Evolutionary conservation across 2,888 invertebrate genomes (phyloP), one percentile per base, ranked within the genome.

Genomic region (Cephus spinipes): DNA sequence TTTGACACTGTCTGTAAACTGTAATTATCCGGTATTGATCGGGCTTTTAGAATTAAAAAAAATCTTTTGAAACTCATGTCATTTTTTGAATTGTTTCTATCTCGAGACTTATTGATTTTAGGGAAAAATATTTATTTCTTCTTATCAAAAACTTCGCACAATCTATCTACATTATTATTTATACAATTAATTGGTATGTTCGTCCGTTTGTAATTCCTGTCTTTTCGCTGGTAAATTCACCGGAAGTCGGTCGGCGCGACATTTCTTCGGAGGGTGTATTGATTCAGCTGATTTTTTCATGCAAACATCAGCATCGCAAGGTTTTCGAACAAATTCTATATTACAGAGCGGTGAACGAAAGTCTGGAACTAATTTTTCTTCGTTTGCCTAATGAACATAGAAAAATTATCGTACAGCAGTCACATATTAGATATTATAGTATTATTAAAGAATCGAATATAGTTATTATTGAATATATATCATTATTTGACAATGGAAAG

Each of bases 281-380:
- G 9, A 6, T 55, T 55, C 40, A 0, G 6, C 9, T 23, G 40
- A 15, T 30, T 75, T 76, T 74, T 73, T 74, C 69, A 34, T 77
- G 76, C 82, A 82, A 68, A 76, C 69, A 55, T 73, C 74, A 69
- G 30, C 35, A 74, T 76, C 78, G 77, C 81, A 80, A 55, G 77
- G 75, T 73, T 81, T 82, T 73, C 75, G 81, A 55, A 73, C 71
- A 73, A 76, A 79, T 69, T 81, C 74, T 12, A 80, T 69, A 35
- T 76, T 77, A 23, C 76, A 80, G 12, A 79, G 78, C 68, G 81
- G 82, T 23, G 79, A 55, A 23, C 9, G 40, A 9, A 55, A 55
- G 23, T 55, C 40, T 23, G 40, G 40, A 23, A 23, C 23, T 23
- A 55, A 23, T 55, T 9, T 55, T 55, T 55, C 40, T 23, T 55